These are phyloP conservation scores for Fulmarus glacialis DNA, from an alignment of 2,113 vertebrate species.

Conservation along the genomic window DNA sequence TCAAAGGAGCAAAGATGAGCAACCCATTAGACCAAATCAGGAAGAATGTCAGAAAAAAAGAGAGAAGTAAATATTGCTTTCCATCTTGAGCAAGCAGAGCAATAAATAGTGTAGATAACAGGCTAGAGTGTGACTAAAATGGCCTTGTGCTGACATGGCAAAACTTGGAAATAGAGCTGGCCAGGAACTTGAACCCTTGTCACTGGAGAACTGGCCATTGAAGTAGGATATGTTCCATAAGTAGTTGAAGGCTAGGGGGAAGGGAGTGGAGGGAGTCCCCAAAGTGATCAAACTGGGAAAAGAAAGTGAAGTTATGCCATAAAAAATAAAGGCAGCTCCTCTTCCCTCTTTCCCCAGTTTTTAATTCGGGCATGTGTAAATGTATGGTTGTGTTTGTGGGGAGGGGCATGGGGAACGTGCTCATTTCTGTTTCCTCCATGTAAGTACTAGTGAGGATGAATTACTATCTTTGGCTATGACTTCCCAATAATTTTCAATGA, in stretches of 20 bases:
- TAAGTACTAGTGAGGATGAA: not conserved
- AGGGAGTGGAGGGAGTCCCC: not conserved
- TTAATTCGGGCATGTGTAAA: not conserved
- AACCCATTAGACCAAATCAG: not conserved
- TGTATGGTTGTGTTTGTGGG: not conserved
- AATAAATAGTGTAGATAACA: not conserved
- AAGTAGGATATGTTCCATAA: not conserved
- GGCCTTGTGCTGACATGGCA: not conserved
- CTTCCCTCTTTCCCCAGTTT: not conserved
- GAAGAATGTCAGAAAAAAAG: not conserved
- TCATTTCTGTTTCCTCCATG: not conserved
- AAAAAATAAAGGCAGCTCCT: not conserved
- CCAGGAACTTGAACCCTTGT: not conserved
- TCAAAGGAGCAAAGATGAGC: not conserved
- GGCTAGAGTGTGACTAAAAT: not conserved
- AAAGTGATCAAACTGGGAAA: not conserved
- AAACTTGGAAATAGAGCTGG: not conserved
- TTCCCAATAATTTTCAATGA: not conserved
- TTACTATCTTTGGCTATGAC: not conserved
- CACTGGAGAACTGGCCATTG: not conserved
- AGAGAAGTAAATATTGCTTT: not conserved
- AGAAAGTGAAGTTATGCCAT: not conserved
- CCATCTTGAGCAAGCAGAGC: not conserved
- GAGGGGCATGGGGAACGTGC: not conserved
- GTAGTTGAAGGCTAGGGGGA: not conserved